Conservation (phyloP, 2,113 vertebrate genomes). For the Danionella cerebrum region DNA sequence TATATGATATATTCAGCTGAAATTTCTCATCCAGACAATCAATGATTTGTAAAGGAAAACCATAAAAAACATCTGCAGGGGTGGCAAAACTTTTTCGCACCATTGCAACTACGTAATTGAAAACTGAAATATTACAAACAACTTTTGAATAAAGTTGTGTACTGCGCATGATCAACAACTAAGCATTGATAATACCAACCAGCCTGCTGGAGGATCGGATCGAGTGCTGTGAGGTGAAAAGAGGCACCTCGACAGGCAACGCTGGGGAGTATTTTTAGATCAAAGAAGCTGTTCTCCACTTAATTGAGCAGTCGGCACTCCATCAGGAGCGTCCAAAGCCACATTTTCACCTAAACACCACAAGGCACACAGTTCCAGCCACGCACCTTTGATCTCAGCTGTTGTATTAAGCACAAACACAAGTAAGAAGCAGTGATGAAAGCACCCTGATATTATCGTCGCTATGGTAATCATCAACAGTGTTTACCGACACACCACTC, state of each 20-base stretch:
- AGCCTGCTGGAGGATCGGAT: neutral
- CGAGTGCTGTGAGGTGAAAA: slow-evolving; percentile 1
- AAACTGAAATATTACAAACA: too few species aligned
- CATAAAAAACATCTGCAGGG: too few species aligned
- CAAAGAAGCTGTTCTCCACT: slow-evolving; percentile 24
- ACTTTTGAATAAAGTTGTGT: too few species aligned
- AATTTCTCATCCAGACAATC: too few species aligned
- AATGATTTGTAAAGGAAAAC: too few species aligned
- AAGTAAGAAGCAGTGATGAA: neutral
- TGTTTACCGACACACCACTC: neutral
- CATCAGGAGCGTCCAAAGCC: slow-evolving; percentile 20
- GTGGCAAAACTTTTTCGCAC: too few species aligned
- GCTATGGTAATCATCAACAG: neutral
- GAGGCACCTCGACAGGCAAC: slow-evolving; percentile 8
- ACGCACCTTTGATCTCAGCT: slow-evolving; percentile 21
- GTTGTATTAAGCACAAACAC: neutral
- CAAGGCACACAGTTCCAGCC: slow-evolving; percentile 25
- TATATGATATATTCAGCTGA: too few species aligned
- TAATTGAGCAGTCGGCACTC: slow-evolving; percentile 35
- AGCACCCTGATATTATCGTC: neutral
- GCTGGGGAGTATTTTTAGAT: slow-evolving; percentile 37
- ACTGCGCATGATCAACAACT: neutral
- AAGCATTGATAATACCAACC: neutral
- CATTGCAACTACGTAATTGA: too few species aligned
- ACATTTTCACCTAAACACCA: slow-evolving; percentile 11